Evolutionary conservation across 2,797 vertebrate genomes (phyloP), one percentile per base, ranked within the genome.

Genomic region (Notolepis coatsorum): DNA sequence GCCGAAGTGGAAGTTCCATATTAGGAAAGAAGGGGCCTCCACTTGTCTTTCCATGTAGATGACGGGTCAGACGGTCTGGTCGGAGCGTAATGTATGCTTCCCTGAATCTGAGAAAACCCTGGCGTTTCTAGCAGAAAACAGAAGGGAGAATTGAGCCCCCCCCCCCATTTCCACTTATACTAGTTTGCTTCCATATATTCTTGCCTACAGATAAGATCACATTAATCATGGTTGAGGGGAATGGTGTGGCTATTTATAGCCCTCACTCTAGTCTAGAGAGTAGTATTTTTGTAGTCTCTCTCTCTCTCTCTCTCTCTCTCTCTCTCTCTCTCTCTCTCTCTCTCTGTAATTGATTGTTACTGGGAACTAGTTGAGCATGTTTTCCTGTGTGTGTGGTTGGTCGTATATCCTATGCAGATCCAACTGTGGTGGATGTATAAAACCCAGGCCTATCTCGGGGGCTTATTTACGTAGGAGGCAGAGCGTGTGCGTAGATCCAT

Each of bases 401-500:
- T 10, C 3, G 10, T 51, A 8, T 7, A 17, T n/a, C 3, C 9
- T 10, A 38, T 2, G 15, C 12, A n/a, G 12, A n/a, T 38, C 35
- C 21, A 25, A 1, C 45, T 27, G n/a, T 10, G 23, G 12, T n/a
- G 1, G n/a, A n/a, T n/a, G 6, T 9, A 25, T n/a, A 37, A 5
- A 39, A 46, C 30, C 30, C 12, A 10, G 30, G 12, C 30, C 30
- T 33, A 33, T 8, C 7, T 7, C 12, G 10, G 7, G 12, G 31
- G 31, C 31, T n/a, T 59, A 43, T 56, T 65, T 50, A 15, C 47
- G 63, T 39, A 46, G 61, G 46, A 28, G 62, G 30, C 18, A 31
- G 31, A 65, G 61, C 60, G 48, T 51, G 59, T 27, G n/a, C n/a
- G 69, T 75, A 68, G 71, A 64, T 73, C 68, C 80, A 51, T 50